Conservation (phyloP, 2,888 invertebrate genomes). For the Limnephilus lunatus region DNA sequence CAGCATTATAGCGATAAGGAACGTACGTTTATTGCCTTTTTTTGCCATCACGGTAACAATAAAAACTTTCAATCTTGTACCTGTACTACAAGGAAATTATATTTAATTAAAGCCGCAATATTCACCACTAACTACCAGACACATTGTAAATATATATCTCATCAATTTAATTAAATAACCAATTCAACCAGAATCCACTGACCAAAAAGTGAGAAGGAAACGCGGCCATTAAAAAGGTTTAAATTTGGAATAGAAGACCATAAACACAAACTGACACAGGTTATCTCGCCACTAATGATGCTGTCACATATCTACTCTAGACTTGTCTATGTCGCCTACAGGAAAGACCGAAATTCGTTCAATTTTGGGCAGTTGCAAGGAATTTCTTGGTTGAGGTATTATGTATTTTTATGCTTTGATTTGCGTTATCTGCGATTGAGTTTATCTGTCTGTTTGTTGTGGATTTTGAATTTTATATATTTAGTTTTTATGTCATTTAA, state of each 20-base stretch:
- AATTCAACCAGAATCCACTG: neutral
- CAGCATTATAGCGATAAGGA: too few species aligned
- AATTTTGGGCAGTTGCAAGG: too few species aligned
- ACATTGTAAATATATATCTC: neutral
- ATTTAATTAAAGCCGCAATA: neutral
- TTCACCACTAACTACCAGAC: neutral
- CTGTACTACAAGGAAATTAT: too few species aligned
- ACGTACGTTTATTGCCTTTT: too few species aligned
- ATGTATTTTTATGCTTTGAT: too few species aligned
- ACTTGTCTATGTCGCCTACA: neutral
- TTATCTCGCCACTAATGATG: neutral
- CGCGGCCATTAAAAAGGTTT: slow-evolving; percentile 6
- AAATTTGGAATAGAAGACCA: neutral
- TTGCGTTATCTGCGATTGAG: too few species aligned
- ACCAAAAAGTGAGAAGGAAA: neutral
- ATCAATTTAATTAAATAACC: neutral
- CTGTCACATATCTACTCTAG: neutral
- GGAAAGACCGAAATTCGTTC: neutral
- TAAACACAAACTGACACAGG: slow-evolving; percentile 6
- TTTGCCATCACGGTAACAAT: too few species aligned
- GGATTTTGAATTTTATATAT: too few species aligned
- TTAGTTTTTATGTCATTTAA: too few species aligned
- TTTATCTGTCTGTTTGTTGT: too few species aligned
- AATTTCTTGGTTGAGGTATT: too few species aligned
- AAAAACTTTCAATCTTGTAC: too few species aligned